Evolutionary conservation across 2,797 vertebrate species (phyloP).

Genomic region (Helostoma temminkii): DNA sequence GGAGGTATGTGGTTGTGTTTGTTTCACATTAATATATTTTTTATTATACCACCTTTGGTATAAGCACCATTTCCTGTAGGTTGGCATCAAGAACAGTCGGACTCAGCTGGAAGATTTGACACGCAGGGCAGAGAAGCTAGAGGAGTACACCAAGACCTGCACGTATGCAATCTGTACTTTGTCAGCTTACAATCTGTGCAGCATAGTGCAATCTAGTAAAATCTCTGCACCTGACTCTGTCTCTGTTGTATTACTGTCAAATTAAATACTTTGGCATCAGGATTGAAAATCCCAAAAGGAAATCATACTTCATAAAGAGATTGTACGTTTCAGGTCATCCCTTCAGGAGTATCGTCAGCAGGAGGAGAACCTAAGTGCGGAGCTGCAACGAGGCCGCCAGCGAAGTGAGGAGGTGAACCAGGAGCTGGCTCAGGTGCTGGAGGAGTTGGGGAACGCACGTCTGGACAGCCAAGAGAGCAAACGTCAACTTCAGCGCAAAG

Average conservation of each 20-base stretch:
- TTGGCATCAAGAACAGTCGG: constrained; percentile 84
- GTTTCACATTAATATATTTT: neutral
- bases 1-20: constrained; percentile 85
- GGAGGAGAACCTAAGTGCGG: constrained; percentile 81
- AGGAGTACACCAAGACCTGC: constrained; percentile 88
- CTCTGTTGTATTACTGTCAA: neutral
- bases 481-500: constrained; percentile 86
- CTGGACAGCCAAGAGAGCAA: constrained; percentile 90
- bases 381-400: constrained; percentile 80
- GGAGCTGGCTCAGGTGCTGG: constrained; percentile 84
- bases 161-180: constrained; percentile 81
- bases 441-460: constrained; percentile 87
- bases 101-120: constrained; percentile 88
- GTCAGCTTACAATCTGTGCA: neutral
- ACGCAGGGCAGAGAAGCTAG: constrained; percentile 87
- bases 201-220: neutral
- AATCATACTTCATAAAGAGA: neutral
- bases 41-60: neutral
- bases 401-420: constrained; percentile 85
- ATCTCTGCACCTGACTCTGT: neutral
- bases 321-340: constrained; percentile 75
- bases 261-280: neutral
- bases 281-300: neutral
- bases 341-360: constrained; percentile 83
- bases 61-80: constrained; percentile 76